Base-by-base conservation (phyloP, 1,140 invertebrate genomes). In the Aporrectodea caliginosa region DNA sequence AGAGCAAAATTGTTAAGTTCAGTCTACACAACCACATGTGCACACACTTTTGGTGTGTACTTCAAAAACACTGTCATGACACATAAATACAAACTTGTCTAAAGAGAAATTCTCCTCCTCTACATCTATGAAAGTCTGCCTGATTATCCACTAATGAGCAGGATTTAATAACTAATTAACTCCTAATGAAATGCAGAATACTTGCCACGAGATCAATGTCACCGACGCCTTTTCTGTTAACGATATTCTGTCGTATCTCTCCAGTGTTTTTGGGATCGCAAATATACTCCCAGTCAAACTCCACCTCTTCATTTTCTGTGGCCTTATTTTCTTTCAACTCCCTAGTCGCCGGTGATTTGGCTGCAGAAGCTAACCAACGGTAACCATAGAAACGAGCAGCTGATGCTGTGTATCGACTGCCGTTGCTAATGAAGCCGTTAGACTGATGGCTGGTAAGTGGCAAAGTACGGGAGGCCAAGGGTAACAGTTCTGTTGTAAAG, bases 151-250 rank as follows among this genome's bases (percentile, higher is more conserved):
- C 43, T 12, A 58, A 58, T 12, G 43, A 58, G 6, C 22, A 58
- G n/a, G n/a, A 58, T 12, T 58, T 12, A 58, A 58, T 58, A 12
- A 22, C 43, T 58, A 12, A 12, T 58, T 6, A 58, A 58, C 6
- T 58, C 22, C 22, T 6, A 58, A 58, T 58, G 43, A 58, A 12
- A 6, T 12, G 6, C 43, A 58, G 43, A 58, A 91, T 84, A 84
- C 92, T 84, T 72, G 92, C 85, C 70, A 94, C 90, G 84, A 88
- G 87, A 75, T 91, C 85, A 78, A 94, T 92, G 87, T 93, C 88
- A 32, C 92, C 93, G 31, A 91, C 82, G 73, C 91, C 91, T 90
- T 93, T 93, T 82, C 93, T 89, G 77, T 84, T 87, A 68, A 84
- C 83, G 68, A 94, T 92, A 85, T 94, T 94, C 32, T 90, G 83